Evolutionary conservation across 2,888 invertebrate species (phyloP), one percentile per base, ranked within the genome.

Genomic region (Corbicula japonica): DNA sequence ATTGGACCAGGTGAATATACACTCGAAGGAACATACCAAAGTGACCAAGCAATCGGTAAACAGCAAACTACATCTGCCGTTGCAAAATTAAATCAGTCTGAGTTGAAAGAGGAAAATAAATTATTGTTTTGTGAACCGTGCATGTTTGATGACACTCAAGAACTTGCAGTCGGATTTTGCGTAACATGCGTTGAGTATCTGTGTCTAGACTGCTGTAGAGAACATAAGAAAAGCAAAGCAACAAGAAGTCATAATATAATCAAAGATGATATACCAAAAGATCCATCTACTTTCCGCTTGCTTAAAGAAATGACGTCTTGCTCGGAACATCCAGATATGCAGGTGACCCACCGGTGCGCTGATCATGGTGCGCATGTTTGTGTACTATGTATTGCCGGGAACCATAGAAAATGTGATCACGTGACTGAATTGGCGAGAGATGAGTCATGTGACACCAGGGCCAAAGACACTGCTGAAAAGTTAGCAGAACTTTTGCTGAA

Each of bases 141-240:
- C 34, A 35, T 26, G 5, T 38, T 52, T 54, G 77, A 77, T 54
- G 52, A 62, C 3, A 12, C 50, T 15, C n/a, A 44, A 8, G 56
- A n/a, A 35, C 18, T 2, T 12, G 62, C 60, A 2, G 28, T 48
- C 35, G 66, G 62, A 26, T 77, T 72, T 54, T 77, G 77, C 58
- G 56, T 72, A 2, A 34, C 34, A 26, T 77, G 77, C 58, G 48
- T 68, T 6, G 77, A 77, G 38, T 77, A 77, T 62, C 38, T 77
- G 3, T 77, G 77, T 58, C 41, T 62, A 68, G 23, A 34, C 6
- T 77, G 77, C 38, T 28, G 48, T 12, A 46, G 66, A 15, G 46
- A 62, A 5, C 77, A 77, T 50, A 70, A 46, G 23, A 77, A 69
- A 56, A 54, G 61, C 35, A 77, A 77, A 48, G 44, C 56, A 10